Evolutionary conservation across 2,113 vertebrate genomes (phyloP).

Genomic region (pig (Sus scrofa)): T2T-Sscrofa CM000818.6:132401501-132402000

Average conservation of each 20-base stretch:
- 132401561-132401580: too few relatives aligned
- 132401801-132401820: neutral
- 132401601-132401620: fast-evolving
- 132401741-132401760: neutral
- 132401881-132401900: fast-evolving
- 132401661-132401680: neutral
- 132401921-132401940: neutral
- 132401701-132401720: neutral
- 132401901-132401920: neutral
- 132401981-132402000: too few relatives aligned
- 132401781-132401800: neutral
- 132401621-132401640: too few relatives aligned
- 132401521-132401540: fast-evolving
- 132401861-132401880: neutral
- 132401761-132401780: neutral
- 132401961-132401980: too few relatives aligned
- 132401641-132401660: too few relatives aligned
- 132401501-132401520: neutral
- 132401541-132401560: neutral
- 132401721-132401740: neutral
- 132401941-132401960: fast-evolving
- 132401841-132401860: too few relatives aligned
- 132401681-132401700: neutral
- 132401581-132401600: fast-evolving
- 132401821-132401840: too few relatives aligned